Evolutionary conservation across 2,797 vertebrate genomes (phyloP), one percentile per base, ranked within the genome.

Genomic region (Microtus agrestis): DNA sequence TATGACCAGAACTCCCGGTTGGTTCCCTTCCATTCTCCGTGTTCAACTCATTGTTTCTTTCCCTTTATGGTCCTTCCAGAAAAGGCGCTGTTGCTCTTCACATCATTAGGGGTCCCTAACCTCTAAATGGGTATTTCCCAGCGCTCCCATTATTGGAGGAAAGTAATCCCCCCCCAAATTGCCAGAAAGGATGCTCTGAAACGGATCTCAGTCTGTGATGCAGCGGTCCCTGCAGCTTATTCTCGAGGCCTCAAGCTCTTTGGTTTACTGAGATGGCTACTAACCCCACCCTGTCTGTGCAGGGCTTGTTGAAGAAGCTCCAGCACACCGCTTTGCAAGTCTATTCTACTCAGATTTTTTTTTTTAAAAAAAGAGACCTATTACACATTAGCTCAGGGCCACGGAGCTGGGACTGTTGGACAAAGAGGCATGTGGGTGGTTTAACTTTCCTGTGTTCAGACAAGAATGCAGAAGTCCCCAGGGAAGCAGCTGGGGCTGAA

Each of bases 181-280:
- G 19, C n/a, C 67, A 82, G 69, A 61, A 73, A 73, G n/a, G 77
- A 17, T 6, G 56, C 31, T 84, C 88, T 46, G 31, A 56, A 51
- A 40, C 27, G 15, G 5, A 54, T 0, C 10, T 12, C 37, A 43
- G 37, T 3, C 69, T 46, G 54, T 29, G 51, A 13, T 19, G 0
- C 9, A 31, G 76, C 27, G 48, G 48, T n/a, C 48, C 2, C 34
- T 0, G 5, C 3, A 74, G 11, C 73, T 43, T 67, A 13, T 12
- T 13, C 1, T 43, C 2, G 13, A 6, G 15, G 48, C 51, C 43
- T 6, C 0, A 0, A 0, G 63, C 21, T n/a, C 82, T 86, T n/a
- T 23, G 4, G 34, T 29, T 56, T 4, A 14, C 48, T 34, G n/a
- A 40, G 5, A 11, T n/a, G 19, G 13, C 12, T 61, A 5, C 40